A percentile compares a stretch with the other conserved stretches of the same genome.
Conservation (phyloP, 2,113 vertebrate species). For the Lynx canadensis region DNA sequence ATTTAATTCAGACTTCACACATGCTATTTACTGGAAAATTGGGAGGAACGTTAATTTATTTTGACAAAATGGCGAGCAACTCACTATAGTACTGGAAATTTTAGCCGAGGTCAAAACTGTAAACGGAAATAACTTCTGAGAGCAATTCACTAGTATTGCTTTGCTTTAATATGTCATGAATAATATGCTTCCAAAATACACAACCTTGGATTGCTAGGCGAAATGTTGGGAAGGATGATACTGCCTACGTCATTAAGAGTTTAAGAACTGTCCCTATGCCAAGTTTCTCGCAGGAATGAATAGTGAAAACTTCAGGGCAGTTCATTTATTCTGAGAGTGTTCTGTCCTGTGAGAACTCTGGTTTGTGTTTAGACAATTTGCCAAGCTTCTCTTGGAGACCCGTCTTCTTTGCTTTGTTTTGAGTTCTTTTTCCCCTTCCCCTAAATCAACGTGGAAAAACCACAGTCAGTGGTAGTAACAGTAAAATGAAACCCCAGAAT, state of each 20-base stretch:
- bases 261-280: neutral
- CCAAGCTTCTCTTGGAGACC: neutral
- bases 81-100: neutral
- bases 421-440: neutral
- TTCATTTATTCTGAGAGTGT: neutral
- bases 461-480: accelerated
- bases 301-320: neutral
- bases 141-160: neutral
- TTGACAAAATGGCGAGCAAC: neutral
- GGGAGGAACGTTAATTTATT: neutral
- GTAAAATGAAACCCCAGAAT: accelerated
- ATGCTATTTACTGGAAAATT: neutral
- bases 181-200: neutral
- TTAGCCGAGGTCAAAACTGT: neutral
- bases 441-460: neutral
- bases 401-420: neutral
- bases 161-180: neutral
- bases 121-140: neutral
- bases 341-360: neutral
- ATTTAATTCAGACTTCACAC: neutral
- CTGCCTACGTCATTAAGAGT: neutral
- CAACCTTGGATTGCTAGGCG: neutral
- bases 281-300: neutral
- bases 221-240: neutral
- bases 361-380: neutral